Conservation (phyloP, 92 coral and sea anemone species). For the Siderastrea siderea region DNA sequence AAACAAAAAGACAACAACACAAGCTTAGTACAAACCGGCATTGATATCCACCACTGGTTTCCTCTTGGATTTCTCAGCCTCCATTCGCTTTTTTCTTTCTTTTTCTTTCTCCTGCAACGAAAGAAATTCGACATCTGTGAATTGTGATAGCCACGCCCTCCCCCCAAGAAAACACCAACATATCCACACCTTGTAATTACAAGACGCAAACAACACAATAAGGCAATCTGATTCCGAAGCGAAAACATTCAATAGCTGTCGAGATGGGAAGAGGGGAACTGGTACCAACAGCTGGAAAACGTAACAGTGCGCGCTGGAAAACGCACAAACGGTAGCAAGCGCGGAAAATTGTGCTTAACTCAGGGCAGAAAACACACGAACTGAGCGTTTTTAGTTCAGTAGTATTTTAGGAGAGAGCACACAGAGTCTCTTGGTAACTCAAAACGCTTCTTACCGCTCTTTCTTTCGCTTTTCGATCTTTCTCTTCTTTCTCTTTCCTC, state of each 20-base stretch:
- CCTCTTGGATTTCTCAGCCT: conserved; percentile 90
- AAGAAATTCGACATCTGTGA: not conserved
- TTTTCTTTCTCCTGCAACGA: conserved; percentile 87
- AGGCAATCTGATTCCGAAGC: not conserved
- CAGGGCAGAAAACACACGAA: no score
- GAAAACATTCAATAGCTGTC: not conserved
- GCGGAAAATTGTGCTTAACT: not conserved
- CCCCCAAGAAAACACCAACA: no score
- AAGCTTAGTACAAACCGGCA: conserved; percentile 65
- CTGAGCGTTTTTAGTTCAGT: no score
- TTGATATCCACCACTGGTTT: conserved; percentile 91
- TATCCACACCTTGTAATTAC: not conserved
- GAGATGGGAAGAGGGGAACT: not conserved
- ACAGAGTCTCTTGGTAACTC: no score
- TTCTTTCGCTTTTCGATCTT: conserved; percentile 92
- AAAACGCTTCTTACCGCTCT: conserved; percentile 83
- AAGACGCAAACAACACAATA: not conserved
- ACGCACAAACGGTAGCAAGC: not conserved
- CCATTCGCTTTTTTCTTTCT: conserved; percentile 94
- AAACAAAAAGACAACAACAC: not conserved
- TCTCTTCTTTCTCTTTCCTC: conserved; percentile 94
- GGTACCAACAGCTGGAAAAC: not conserved
- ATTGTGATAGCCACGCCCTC: not conserved
- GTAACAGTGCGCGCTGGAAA: not conserved
- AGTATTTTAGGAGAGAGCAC: no score